These are phyloP conservation scores for Cebidichthys violaceus DNA, from an alignment of 2,113 vertebrate genomes.

Conservation along the genomic window DNA sequence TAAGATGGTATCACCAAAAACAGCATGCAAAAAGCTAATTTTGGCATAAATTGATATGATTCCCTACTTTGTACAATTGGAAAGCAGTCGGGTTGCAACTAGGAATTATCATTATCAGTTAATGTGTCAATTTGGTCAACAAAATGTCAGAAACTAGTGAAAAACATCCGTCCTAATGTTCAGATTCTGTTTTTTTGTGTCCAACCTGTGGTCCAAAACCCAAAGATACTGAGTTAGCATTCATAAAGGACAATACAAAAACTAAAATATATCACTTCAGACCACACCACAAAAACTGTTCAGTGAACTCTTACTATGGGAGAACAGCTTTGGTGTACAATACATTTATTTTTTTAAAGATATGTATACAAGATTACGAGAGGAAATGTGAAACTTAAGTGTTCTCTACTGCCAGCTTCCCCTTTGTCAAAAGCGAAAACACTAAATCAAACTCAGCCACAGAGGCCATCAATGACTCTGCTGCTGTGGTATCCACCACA, in stretches of 20 bases:
- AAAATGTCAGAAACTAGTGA: background rate
- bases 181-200: background rate
- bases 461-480: conserved; percentile 43
- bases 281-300: no score
- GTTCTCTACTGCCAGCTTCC: background rate
- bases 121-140: background rate
- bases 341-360: background rate
- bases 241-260: no score
- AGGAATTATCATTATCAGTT: background rate
- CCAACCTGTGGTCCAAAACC: background rate
- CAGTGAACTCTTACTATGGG: no score
- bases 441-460: conserved; percentile 1
- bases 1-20: background rate
- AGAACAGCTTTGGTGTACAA: background rate
- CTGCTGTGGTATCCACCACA: conserved; percentile 71
- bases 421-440: conserved; percentile 17
- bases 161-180: background rate
- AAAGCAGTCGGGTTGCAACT: background rate
- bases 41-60: background rate
- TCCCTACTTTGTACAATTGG: background rate
- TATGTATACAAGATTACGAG: no score
- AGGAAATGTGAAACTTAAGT: background rate
- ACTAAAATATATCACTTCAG: background rate
- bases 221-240: background rate
- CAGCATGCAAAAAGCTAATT: background rate